phyloP scores from a whole-genome alignment of 2,113 vertebrate genomes.

The Tetrao urogallus region DNA sequence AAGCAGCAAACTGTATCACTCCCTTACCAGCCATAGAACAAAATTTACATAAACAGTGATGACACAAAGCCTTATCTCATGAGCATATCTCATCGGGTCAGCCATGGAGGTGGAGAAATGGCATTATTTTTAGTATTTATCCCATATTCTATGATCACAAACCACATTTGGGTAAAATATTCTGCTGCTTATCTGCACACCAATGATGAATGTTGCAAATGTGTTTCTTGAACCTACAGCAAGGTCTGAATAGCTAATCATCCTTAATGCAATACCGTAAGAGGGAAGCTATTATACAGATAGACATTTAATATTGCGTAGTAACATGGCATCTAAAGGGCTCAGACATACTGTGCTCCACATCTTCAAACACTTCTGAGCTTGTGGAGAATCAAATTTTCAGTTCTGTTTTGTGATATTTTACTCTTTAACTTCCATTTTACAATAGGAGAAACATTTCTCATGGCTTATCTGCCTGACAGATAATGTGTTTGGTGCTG shows the following conservation, averaged over 20 bases:
- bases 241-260: background rate
- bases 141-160: background rate
- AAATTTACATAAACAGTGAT: constrained; percentile 28
- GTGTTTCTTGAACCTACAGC: background rate
- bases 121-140: background rate
- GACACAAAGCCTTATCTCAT: constrained; percentile 34
- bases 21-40: constrained; percentile 24
- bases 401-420: background rate
- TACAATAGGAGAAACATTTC: constrained; percentile 76
- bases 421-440: background rate
- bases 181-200: no score
- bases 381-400: background rate
- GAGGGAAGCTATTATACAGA: background rate
- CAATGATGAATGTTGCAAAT: fast-evolving
- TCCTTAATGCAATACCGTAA: background rate
- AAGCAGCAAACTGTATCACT: constrained; percentile 5
- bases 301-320: background rate
- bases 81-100: background rate
- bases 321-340: background rate
- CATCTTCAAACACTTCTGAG: background rate
- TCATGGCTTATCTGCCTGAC: constrained; percentile 72
- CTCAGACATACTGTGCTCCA: background rate
- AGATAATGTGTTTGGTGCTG: constrained; percentile 56
- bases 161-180: no score
- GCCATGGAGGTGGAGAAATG: background rate